Base-by-base conservation (phyloP, 1,140 invertebrate genomes). In the Hylaeus volcanicus region DNA sequence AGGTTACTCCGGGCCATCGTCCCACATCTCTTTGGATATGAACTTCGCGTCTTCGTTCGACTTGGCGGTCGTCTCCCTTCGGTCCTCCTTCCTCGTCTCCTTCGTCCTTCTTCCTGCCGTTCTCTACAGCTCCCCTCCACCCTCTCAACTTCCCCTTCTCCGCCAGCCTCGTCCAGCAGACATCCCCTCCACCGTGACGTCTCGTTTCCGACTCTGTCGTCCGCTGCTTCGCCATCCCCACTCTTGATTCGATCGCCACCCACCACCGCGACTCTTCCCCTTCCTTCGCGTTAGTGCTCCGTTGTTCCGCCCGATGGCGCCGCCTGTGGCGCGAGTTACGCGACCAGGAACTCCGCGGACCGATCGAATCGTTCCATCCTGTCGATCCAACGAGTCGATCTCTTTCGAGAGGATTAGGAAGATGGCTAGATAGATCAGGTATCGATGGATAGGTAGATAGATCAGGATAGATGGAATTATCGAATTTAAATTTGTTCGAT, bases 1-100 rank as follows among this genome's bases (percentile, higher is more conserved):
- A 93, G 93, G 92, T 93, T 93, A 93, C 90, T 93, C 69, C 84
- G 73, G 93, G 91, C 77, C 92, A 92, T 93, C 92, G 92, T 93
- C 90, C 93, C 88, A 93, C 91, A 93, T 93, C 91, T 91, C 82
- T 86, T 86, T 90, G 83, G 87, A 91, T 90, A 90, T 91, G 91
- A 92, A 91, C 91, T 92, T 91, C 51, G 91, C 84, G 88, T 91
- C 92, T 92, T 91, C 91, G 88, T 92, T 92, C 86, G 86, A 85
- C 84, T 86, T 82, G 86, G 72, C 81, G 82, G 70, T 85, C 74
- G 73, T 85, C 83, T 84, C 82, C 85, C 84, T 81, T 84, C 68
- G 63, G 72, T 80, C 81, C 83, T 83, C 88, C 72, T 85, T 83
- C 84, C 87, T 82, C 84, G 58, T 90, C 84, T 85, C 83, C 88